phyloP scores from a whole-genome alignment of 2,797 vertebrate genomes.

The Fistularia tabacaria region DNA sequence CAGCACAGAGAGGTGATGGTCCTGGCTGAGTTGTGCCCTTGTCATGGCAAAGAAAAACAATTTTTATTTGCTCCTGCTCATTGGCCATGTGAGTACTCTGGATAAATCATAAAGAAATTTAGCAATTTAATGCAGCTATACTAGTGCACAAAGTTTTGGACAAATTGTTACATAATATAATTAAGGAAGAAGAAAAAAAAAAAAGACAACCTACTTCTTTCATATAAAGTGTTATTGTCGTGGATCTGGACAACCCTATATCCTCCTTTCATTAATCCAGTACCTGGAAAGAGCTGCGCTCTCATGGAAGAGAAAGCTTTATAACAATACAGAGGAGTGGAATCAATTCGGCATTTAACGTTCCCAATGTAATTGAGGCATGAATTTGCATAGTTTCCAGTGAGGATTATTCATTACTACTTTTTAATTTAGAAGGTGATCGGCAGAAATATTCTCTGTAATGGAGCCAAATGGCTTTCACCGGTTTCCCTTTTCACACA shows the following conservation, averaged over 20 bases:
- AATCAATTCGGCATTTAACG: conserved; percentile 82
- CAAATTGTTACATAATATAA: too few species aligned
- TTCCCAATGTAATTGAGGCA: conserved; percentile 81
- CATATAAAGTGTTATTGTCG: too few species aligned
- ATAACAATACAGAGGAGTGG: conserved; percentile 77
- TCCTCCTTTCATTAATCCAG: conserved; percentile 76
- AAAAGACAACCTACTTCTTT: too few species aligned
- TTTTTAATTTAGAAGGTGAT: conserved; percentile 76
- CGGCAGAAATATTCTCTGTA: conserved; percentile 61
- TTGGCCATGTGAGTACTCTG: too few species aligned
- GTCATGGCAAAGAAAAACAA: conserved; percentile 4
- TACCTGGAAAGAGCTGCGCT: conserved; percentile 72
- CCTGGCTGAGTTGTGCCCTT: conserved; percentile 35
- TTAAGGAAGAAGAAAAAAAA: too few species aligned
- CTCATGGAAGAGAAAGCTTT: conserved; percentile 71
- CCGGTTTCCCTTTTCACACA: conserved; percentile 36
- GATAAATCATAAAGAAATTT: too few species aligned
- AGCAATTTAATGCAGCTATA: too few species aligned
- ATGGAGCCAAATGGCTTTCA: conserved; percentile 39
- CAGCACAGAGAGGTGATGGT: conserved; percentile 42
- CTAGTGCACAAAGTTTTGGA: too few species aligned
- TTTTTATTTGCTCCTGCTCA: not conserved
- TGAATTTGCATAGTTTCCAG: conserved; percentile 77
- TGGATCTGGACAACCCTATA: conserved; percentile 58
- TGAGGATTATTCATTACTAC: conserved; percentile 77